These are phyloP conservation scores for Diceros bicornis DNA, from an alignment of 2,797 vertebrate genomes.

Conservation along the genomic window DNA sequence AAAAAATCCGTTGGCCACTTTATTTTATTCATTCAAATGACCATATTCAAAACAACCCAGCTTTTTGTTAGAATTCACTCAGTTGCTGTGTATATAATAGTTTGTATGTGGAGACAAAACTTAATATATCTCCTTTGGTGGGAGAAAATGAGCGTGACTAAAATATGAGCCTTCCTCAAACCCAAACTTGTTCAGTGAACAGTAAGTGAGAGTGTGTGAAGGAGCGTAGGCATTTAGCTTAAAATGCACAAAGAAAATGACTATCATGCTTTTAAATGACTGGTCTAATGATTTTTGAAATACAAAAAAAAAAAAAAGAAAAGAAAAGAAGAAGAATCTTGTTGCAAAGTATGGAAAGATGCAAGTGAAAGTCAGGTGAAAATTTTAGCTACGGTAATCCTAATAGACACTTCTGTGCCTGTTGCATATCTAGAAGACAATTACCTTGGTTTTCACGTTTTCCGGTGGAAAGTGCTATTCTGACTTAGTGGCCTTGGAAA, in stretches of 20 bases:
- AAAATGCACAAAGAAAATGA: constrained; percentile 7
- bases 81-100: background rate
- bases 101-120: background rate
- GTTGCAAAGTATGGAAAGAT: constrained; percentile 17
- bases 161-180: background rate
- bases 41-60: background rate
- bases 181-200: background rate
- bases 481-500: constrained; percentile 22
- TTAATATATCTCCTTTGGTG: background rate
- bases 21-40: constrained; percentile 9
- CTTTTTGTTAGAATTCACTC: background rate
- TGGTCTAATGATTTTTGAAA: constrained; percentile 3
- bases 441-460: constrained; percentile 4
- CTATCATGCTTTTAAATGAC: background rate
- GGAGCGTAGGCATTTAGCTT: background rate
- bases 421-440: background rate
- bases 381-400: background rate
- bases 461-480: background rate
- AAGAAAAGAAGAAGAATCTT: background rate
- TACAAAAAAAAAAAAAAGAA: background rate
- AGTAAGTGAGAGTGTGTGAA: background rate
- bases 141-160: background rate
- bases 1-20: background rate
- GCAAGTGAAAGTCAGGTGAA: background rate
- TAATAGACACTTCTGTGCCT: background rate